Percentiles rank a stretch among this genome's conserved stretches.
phyloP scores from a whole-genome alignment of 2,113 vertebrate genomes.

The Zingel zingel region DNA sequence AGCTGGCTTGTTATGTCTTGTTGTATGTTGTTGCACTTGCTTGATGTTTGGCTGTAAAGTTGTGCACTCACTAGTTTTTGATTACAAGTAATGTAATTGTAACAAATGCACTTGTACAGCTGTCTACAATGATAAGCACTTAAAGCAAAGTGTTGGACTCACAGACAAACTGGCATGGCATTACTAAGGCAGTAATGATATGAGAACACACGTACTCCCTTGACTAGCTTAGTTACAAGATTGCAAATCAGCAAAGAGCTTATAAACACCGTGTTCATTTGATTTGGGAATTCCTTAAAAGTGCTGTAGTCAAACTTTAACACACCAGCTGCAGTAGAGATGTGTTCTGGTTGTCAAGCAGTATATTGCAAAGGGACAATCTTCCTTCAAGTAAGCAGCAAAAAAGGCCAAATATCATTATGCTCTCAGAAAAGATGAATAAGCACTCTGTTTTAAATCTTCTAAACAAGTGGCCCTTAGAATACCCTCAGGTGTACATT shows the following conservation, averaged over 20 bases:
- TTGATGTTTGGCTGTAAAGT: no score
- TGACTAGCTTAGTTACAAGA: not conserved
- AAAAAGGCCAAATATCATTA: conserved; percentile 21
- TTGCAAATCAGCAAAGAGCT: conserved; percentile 13
- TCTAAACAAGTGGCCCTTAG: conserved; percentile 14
- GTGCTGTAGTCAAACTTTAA: conserved; percentile 6
- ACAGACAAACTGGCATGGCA: not conserved
- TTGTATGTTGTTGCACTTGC: no score
- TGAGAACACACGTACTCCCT: not conserved
- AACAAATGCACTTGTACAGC: no score
- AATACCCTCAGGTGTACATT: not conserved
- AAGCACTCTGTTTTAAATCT: conserved; percentile 35
- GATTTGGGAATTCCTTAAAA: conserved; percentile 39
- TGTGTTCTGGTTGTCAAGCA: conserved; percentile 26
- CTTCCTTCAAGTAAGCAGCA: not conserved
- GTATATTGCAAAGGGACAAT: conserved; percentile 18
- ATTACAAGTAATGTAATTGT: no score
- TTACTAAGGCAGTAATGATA: not conserved
- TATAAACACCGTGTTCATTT: not conserved
- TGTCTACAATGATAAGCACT: not conserved
- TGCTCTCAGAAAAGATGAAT: conserved; percentile 39
- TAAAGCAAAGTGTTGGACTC: not conserved
- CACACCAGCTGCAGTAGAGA: conserved; percentile 23
- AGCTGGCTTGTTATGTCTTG: no score
- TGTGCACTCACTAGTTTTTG: no score